Percentiles rank a stretch among this genome's conserved stretches.
Evolutionary conservation across 2,797 vertebrate species (phyloP).

Genomic region (Pogoniulus pusillus): DNA sequence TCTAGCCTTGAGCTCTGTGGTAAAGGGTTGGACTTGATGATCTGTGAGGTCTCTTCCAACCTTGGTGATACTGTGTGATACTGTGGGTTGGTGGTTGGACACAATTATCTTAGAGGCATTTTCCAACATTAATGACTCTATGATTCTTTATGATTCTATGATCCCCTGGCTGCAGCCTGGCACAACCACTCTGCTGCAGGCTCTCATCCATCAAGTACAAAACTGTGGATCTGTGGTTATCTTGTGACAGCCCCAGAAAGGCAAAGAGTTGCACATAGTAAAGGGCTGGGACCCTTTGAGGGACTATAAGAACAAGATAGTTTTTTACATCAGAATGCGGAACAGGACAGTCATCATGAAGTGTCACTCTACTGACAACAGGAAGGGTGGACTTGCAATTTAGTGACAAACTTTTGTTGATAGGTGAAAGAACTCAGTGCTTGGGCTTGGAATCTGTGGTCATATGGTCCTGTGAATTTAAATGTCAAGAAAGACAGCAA

Average conservation of each 20-base stretch:
- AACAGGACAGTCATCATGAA: not conserved
- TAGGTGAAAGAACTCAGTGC: not conserved
- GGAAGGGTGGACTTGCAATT: not conserved
- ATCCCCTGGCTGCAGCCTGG: not conserved
- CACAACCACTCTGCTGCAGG: not conserved
- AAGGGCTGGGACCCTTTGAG: not conserved
- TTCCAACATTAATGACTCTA: too few species aligned
- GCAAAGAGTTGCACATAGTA: not conserved
- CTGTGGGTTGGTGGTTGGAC: too few species aligned
- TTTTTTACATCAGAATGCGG: not conserved
- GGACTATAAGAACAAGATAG: not conserved
- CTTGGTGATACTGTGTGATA: too few species aligned
- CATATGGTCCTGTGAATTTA: not conserved
- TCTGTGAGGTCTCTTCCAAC: too few species aligned
- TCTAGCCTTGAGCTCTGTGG: too few species aligned
- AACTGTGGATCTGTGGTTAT: not conserved
- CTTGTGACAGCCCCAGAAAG: not conserved
- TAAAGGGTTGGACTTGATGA: too few species aligned
- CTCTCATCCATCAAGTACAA: not conserved
- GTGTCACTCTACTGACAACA: not conserved
- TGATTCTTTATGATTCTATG: too few species aligned
- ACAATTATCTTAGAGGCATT: too few species aligned
- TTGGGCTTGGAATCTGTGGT: not conserved
- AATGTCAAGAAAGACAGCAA: not conserved
- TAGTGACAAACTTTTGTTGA: not conserved